These are phyloP conservation scores for Andrena chrysosceles DNA, from an alignment of 2,888 invertebrate genomes.

Conservation along the genomic window DNA sequence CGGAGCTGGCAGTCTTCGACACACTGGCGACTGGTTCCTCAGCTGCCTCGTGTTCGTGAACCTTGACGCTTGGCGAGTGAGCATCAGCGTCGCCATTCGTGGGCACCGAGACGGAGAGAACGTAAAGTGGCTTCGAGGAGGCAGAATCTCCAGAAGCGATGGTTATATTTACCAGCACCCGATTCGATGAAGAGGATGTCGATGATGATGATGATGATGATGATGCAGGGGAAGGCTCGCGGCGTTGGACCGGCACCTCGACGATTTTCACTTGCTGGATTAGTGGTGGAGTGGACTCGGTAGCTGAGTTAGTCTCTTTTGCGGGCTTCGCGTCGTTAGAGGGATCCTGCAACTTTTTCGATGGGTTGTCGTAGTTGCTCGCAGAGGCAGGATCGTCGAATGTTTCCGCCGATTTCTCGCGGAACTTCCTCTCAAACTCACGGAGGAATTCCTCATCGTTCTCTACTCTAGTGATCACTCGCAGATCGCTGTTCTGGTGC, in stretches of 20 bases:
- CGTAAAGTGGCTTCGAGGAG: constrained; percentile 89
- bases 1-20: constrained; percentile 29
- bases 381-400: background rate
- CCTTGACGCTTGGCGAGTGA: constrained; percentile 84
- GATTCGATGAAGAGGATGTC: constrained; percentile 83
- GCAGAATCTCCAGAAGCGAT: constrained; percentile 90
- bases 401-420: constrained; percentile 33
- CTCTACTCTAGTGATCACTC: constrained; percentile 73
- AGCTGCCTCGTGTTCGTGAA: constrained; percentile 40
- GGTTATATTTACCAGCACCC: constrained; percentile 93
- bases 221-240: constrained; percentile 64
- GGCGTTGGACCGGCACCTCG: constrained; percentile 62
- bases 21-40: constrained; percentile 38
- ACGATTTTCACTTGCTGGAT: constrained; percentile 67
- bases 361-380: background rate
- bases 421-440: constrained; percentile 77
- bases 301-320: constrained; percentile 14
- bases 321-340: background rate
- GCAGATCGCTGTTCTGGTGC: constrained; percentile 70
- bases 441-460: constrained; percentile 79
- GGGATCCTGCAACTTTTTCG: background rate
- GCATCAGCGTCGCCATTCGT: constrained; percentile 85
- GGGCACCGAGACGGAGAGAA: constrained; percentile 93
- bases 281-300: constrained; percentile 27
- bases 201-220: constrained; percentile 47